Percentiles rank a stretch among this genome's conserved stretches.
These are phyloP conservation scores for Cyanistes caeruleus DNA, from an alignment of 2,113 vertebrate genomes.

Conservation along the genomic window DNA sequence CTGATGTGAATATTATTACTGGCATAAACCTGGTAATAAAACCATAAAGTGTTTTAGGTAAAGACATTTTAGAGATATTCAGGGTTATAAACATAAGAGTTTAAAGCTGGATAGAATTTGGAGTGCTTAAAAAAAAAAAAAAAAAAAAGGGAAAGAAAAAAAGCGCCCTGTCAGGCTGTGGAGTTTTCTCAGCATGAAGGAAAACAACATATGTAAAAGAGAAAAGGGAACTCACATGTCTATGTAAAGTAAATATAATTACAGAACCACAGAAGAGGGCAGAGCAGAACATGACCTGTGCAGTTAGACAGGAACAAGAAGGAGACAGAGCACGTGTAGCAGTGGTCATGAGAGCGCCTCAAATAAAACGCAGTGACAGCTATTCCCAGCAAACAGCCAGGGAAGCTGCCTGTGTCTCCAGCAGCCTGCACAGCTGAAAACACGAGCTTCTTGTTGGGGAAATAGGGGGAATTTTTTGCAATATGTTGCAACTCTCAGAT, in stretches of 20 bases:
- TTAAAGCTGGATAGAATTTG: conserved; percentile 77
- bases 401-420: neutral
- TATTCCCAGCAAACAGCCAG: neutral
- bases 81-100: conserved; percentile 77
- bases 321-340: neutral
- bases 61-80: conserved; percentile 76
- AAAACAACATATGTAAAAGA: conserved; percentile 76
- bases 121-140: conserved; percentile 45
- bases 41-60: conserved; percentile 78
- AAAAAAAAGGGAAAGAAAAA: neutral
- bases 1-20: conserved; percentile 75
- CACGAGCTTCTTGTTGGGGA: conserved; percentile 3
- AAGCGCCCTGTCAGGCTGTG: conserved; percentile 64
- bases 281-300: conserved; percentile 5
- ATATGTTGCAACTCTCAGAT: conserved; percentile 49
- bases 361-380: neutral
- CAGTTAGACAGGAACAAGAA: neutral
- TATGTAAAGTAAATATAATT: conserved; percentile 73
- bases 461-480: conserved; percentile 50
- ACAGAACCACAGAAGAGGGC: conserved; percentile 41
- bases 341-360: neutral
- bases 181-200: conserved; percentile 71
- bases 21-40: conserved; percentile 77
- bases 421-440: conserved; percentile 38
- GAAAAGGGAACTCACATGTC: conserved; percentile 28